Base-by-base conservation (phyloP, 2,113 vertebrate species). In the Thalassarche chlororhynchos region DNA sequence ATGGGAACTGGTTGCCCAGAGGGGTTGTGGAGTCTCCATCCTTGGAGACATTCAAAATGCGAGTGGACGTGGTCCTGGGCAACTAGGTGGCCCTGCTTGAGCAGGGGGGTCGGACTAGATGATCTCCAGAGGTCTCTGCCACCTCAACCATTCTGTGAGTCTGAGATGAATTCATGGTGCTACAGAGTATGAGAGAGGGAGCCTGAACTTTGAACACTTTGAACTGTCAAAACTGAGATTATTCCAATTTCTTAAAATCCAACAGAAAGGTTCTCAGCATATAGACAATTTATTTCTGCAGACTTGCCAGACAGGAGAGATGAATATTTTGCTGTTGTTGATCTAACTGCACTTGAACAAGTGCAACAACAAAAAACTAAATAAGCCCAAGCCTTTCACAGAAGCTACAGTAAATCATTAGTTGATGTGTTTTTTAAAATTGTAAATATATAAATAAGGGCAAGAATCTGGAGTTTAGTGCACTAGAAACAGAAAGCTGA, bases 401-500 rank as follows among this genome's bases (percentile, higher is more conserved):
- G 72, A 65, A 66, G 31, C 72, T 11, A 9, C 16, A 4, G 52
- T 14, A 78, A 90, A 94, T 52, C 25, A 17, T 77, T 42, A 76
- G 87, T n/a, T 51, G 17, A 34, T 87, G 58, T 84, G 70, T 11
- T 64, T 87, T 89, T 88, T 12, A 0, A 86, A 85, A 40, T 8
- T 52, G 81, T 78, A 93, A 93, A 94, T 49, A 84, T 44, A 64
- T 61, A 95, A 96, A 84, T 91, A 90, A 91, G 75, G 57, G 76
- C 18, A 36, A 89, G 51, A 92, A 76, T 84, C 55, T 21, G 6
- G 68, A 66, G 47, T 91, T 54, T 6, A 13, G 62, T 55, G 38
- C 62, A 75, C 72, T 7, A 42, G 87, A 82, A 93, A 55, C 47
- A 83, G 90, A 96, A 96, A 92, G 95, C 96, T 97, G 94, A 97